Conservation (phyloP, 1,140 invertebrate species). For the Drosophila bocki region DNA sequence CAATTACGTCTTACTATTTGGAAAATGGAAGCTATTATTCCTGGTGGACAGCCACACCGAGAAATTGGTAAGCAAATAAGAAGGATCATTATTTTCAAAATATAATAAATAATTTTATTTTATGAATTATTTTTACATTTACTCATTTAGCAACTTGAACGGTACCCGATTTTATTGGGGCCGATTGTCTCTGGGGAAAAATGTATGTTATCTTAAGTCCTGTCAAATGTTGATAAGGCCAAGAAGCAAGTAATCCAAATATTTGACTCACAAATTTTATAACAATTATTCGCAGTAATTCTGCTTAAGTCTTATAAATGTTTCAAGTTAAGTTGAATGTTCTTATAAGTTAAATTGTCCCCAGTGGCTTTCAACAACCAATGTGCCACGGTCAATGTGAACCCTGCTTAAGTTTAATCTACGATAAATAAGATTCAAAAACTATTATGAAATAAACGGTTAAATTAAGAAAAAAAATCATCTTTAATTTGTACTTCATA, state of each 20-base stretch:
- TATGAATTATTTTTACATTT: not conserved
- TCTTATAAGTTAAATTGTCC: too few species aligned
- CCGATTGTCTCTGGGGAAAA: not conserved
- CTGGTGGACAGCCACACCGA: accelerated
- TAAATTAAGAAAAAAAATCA: not conserved
- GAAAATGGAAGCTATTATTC: too few species aligned
- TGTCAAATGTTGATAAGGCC: not conserved
- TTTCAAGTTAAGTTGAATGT: not conserved
- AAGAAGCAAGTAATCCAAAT: not conserved
- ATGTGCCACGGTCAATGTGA: not conserved
- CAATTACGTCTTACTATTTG: too few species aligned
- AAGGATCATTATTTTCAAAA: too few species aligned
- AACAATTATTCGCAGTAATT: not conserved
- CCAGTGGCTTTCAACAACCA: not conserved
- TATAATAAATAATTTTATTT: not conserved
- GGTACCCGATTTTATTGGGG: not conserved
- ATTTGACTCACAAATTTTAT: not conserved
- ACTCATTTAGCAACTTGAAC: not conserved
- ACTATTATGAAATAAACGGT: not conserved
- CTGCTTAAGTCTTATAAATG: not conserved
- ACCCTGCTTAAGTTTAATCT: not conserved
- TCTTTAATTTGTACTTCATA: not conserved
- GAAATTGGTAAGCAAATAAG: not conserved
- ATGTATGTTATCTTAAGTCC: not conserved
- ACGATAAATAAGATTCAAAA: not conserved